Base-by-base conservation (phyloP, 2,113 vertebrate genomes). In the Epinephelus lanceolatus region DNA sequence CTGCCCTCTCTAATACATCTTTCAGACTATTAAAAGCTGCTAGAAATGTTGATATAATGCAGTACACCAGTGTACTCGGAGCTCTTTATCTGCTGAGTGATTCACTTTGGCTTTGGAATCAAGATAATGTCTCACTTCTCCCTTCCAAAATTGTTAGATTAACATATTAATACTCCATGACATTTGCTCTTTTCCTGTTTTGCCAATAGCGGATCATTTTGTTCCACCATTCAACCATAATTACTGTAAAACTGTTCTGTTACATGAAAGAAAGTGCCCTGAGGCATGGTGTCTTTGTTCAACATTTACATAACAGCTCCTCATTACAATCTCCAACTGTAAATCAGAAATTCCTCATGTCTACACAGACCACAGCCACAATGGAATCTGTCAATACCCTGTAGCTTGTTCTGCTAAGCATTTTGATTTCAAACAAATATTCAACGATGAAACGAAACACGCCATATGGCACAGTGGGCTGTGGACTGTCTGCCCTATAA, bases 281-380 rank as follows among this genome's bases (percentile, higher is more conserved):
- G 70, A 81, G 85, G 87, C 87, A 51, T 6, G 17, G 60, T 18
- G 81, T 60, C 59, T 88, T 85, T 89, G 86, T 84, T 89, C 84
- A 76, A 56, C 69, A 89, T 91, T 86, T 85, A 88, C 85, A 84
- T 68, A 88, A 89, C 82, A 79, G 71, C 84, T 42, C 47, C 51
- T 84, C 80, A 82, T 90, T 87, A 89, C 60, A 70, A 77, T 82
- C 78, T 77, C 75, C 27, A 33, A 72, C 80, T 56, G 62, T 55
- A 84, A 78, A 89, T 81, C 78, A 75, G 27, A 70, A 37, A 70
- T 49, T 47, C 7, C 67, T 80, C 25, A n/a, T 25, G 71, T 78
- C 75, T 52, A 57, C 70, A 69, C 27, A 49, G 81, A 76, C 72
- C 52, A 40, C 55, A 65, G 60, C 52, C 60, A 45, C 42, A 45